Evolutionary conservation across 2,797 vertebrate genomes (phyloP).

Genomic region (Gorsachius magnificus): DNA sequence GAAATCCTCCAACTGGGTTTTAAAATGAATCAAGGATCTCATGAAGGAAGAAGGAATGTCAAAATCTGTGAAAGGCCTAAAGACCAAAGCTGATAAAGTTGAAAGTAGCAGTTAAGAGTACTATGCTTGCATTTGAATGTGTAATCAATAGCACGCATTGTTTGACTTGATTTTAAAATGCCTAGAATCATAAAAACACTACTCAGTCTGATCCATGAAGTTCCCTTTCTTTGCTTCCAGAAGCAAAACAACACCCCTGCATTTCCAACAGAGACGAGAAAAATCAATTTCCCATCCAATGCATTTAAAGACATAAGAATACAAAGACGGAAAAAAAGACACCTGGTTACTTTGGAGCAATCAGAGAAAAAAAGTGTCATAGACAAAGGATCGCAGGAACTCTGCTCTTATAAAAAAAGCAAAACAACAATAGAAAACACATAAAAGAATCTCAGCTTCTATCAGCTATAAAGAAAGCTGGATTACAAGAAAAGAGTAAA

Average conservation of each 20-base stretch:
- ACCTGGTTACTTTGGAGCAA: neutral
- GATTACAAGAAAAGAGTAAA: neutral
- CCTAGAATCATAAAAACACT: neutral
- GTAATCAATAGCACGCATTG: neutral
- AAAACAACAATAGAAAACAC: neutral
- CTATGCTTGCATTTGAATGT: neutral
- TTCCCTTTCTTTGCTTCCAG: neutral
- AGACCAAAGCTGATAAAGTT: neutral
- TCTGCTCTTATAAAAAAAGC: neutral
- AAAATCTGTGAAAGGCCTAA: neutral
- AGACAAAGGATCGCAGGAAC: neutral
- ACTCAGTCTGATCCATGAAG: neutral
- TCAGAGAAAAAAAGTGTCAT: neutral
- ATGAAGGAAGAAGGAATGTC: neutral
- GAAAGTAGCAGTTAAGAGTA: neutral
- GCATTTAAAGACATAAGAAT: neutral
- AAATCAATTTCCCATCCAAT: neutral
- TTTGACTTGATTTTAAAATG: neutral
- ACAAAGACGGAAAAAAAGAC: neutral
- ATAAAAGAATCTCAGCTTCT: neutral
- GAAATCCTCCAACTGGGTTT: neutral
- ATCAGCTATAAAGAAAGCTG: neutral
- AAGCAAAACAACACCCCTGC: neutral
- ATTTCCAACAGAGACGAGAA: neutral
- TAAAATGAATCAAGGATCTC: neutral